Conservation (phyloP, 2,113 vertebrate species). For the Prionailurus viverrinus region DNA sequence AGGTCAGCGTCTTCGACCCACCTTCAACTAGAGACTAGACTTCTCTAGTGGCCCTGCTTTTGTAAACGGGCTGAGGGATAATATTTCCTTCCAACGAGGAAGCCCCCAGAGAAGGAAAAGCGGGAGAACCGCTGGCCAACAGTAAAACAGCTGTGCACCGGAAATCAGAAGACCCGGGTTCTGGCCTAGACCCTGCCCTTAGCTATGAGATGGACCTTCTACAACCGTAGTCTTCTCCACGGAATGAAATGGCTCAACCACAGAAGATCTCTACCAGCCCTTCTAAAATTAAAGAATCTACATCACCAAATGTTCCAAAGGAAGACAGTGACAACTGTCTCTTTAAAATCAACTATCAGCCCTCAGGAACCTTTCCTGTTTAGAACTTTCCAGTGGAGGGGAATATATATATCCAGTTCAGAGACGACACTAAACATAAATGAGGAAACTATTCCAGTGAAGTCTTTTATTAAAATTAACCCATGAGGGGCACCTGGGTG, state of each 20-base stretch:
- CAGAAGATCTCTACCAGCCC: not conserved
- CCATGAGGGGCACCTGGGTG: not conserved
- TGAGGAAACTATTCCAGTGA: not conserved
- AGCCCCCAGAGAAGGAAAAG: not conserved
- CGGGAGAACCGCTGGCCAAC: not conserved
- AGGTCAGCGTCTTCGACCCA: not conserved
- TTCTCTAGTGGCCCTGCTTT: not conserved
- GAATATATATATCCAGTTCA: slow-evolving; percentile 34
- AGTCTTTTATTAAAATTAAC: slow-evolving; percentile 52
- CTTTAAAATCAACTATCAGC: slow-evolving; percentile 11
- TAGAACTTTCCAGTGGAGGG: slow-evolving; percentile 44
- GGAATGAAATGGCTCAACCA: not conserved
- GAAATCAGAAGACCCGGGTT: not conserved
- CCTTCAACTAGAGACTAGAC: not conserved
- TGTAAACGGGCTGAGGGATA: not conserved
- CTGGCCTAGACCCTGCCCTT: not conserved
- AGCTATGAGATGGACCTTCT: not conserved
- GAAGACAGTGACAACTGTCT: slow-evolving; percentile 52
- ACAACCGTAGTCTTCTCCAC: not conserved
- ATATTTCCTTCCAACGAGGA: slow-evolving; percentile 1
- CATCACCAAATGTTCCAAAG: slow-evolving; percentile 47
- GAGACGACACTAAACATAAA: not conserved
- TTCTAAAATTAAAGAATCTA: not conserved
- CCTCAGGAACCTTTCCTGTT: not conserved
- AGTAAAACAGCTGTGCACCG: not conserved